Percentiles rank a stretch among this genome's conserved stretches.
phyloP scores from a whole-genome alignment of 2,888 invertebrate species.

The Drosophila niveifrons region DNA sequence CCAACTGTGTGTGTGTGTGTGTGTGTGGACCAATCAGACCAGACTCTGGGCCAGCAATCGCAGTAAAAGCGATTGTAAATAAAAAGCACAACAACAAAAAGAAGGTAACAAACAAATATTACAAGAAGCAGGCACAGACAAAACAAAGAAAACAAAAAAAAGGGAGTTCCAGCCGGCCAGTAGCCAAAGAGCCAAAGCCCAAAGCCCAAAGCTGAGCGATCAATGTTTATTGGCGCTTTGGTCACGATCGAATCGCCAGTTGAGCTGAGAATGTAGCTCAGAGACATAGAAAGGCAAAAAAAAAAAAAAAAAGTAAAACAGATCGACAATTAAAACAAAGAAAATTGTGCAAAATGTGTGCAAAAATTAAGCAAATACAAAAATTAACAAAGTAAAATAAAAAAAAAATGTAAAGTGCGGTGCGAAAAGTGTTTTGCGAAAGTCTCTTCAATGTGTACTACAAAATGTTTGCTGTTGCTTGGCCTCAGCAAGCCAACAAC shows the following conservation, averaged over 20 bases:
- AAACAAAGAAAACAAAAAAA: conserved; percentile 40
- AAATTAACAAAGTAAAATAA: not conserved
- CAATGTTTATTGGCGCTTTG: conserved; percentile 54
- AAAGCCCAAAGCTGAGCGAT: conserved; percentile 41
- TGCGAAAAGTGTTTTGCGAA: not conserved
- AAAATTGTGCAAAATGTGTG: conserved; percentile 2
- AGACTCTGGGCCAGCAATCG: conserved; percentile 22
- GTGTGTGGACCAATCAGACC: conserved; percentile 63
- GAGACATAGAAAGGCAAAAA: not conserved
- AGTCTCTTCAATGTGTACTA: conserved; percentile 43
- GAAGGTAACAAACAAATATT: conserved; percentile 52
- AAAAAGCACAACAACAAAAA: conserved; percentile 29
- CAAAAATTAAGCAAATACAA: not conserved
- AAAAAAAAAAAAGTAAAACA: not conserved
- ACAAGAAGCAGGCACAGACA: conserved; percentile 33
- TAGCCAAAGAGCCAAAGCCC: conserved; percentile 39
- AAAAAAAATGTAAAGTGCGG: conserved; percentile 1
- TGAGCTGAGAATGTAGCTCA: conserved; percentile 20
- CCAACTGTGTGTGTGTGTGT: conserved; percentile 36
- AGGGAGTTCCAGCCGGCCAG: conserved; percentile 57
- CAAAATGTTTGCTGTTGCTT: conserved; percentile 73
- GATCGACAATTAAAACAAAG: conserved; percentile 2
- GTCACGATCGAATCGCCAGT: conserved; percentile 42
- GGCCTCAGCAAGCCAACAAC: conserved; percentile 57
- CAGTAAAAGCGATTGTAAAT: conserved; percentile 64